Base-by-base conservation (phyloP, 2,797 vertebrate genomes). In the Aulostomus chinensis region DNA sequence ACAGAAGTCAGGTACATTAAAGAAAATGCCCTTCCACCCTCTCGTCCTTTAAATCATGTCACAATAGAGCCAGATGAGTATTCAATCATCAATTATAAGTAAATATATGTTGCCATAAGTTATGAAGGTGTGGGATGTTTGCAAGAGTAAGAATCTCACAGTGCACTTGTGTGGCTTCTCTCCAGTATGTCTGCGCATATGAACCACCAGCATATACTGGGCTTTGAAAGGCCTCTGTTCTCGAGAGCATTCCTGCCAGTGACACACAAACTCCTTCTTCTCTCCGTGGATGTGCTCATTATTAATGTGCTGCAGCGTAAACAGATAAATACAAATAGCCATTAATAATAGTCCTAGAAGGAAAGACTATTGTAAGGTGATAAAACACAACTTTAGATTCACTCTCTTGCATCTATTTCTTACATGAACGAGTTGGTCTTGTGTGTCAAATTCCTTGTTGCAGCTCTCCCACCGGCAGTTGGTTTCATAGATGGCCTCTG, bases 151-250 rank as follows among this genome's bases (percentile, higher is more conserved):
- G n/a, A n/a, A n/a, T n/a, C 89, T 96, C 80, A 98, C 97, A 87
- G 97, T 99, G 91, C 97, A 98, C 76, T 98, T 98, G 85, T 99
- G 97, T 8, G 97, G 97, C 52, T 99, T 99, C 88, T 99, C 96
- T 9, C 96, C 97, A 0, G 97, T 99, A 89, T 98, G 97, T 33
- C 97, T 90, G 39, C 97, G 86, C 96, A 98, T 99, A 83, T 99
- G 97, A 50, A 99, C 97, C 81, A 99, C 97, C 76, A 99, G 65
- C 97, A 99, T 99, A 80, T 99, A 98, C 88, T 99, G 97, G 8
- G 97, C 97, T 78, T 99, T 99, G 88, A 99, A 98, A 32, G 97
- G 96, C 21, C 96, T 86, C 84, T 96, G 96, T 70, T 99, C 97
- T 49, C 97, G 88, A 13, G 95, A 98, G 35, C 96, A 98, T 1